Conservation (phyloP, 1,140 invertebrate species). For the Papilio polyxenes region DNA sequence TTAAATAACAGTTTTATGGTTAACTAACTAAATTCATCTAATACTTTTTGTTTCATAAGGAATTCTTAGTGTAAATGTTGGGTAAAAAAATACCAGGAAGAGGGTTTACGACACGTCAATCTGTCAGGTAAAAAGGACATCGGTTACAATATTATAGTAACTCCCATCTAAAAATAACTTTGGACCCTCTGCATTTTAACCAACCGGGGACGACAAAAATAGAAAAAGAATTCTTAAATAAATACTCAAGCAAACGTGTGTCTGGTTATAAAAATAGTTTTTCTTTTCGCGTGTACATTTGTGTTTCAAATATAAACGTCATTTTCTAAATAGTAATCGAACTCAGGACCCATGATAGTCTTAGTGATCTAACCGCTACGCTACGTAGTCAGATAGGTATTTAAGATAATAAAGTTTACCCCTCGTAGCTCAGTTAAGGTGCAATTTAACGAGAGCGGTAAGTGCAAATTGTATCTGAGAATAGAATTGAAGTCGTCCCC, state of each 20-base stretch:
- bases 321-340: background rate
- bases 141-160: slow-evolving; percentile 15
- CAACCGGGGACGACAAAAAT: background rate
- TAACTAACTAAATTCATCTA: background rate
- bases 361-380: background rate
- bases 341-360: background rate
- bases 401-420: slow-evolving; percentile 47
- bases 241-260: background rate
- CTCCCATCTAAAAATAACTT: slow-evolving; percentile 16
- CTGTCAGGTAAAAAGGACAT: slow-evolving; percentile 17
- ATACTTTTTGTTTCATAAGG: slow-evolving; percentile 6
- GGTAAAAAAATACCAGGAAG: background rate
- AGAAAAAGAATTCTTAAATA: slow-evolving; percentile 1
- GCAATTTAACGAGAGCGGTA: slow-evolving; percentile 68
- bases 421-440: slow-evolving; percentile 63
- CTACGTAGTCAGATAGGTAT: slow-evolving; percentile 19
- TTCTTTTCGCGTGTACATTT: background rate
- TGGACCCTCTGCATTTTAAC: background rate
- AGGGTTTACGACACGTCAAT: slow-evolving; percentile 9
- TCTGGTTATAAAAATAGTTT: background rate
- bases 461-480: slow-evolving; percentile 78
- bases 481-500: slow-evolving; percentile 74
- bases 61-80: background rate
- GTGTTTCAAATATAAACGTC: background rate
- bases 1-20: background rate